These are phyloP conservation scores for Stenodera caucasica DNA, from an alignment of 2,888 invertebrate species.

Conservation along the genomic window DNA sequence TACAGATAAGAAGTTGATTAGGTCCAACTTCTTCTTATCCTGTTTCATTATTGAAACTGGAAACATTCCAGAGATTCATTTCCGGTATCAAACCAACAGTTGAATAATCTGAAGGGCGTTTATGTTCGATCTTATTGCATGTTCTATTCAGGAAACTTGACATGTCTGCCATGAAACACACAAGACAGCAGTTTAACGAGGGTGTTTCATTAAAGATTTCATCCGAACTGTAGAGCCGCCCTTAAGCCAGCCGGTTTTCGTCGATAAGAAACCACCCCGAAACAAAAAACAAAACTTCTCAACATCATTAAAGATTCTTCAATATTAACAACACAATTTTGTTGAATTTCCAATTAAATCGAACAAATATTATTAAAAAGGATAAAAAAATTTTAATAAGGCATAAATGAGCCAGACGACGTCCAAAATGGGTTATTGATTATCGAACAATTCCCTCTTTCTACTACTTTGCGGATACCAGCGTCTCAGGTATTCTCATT, in stretches of 20 bases:
- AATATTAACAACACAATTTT: no score
- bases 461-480: background rate
- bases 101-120: background rate
- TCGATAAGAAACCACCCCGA: background rate
- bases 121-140: background rate
- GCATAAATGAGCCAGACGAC: background rate
- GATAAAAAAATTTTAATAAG: no score
- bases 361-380: no score
- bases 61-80: background rate
- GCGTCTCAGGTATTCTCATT: background rate
- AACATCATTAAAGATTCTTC: no score
- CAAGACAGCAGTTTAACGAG: slow-evolving; percentile 4
- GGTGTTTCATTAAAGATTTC: slow-evolving; percentile 13
- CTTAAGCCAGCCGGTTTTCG: slow-evolving; percentile 5
- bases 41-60: background rate
- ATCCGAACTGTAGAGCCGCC: background rate
- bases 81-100: background rate
- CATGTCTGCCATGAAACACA: slow-evolving; percentile 2
- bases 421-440: background rate
- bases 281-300: no score
- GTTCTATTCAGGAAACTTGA: slow-evolving; percentile 1
- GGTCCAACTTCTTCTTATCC: no score
- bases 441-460: background rate
- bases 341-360: no score
- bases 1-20: no score